A percentile compares a stretch with the other conserved stretches of the same genome.
phyloP scores from a whole-genome alignment of 2,797 vertebrate genomes.

The Cichlasoma orientale region DNA sequence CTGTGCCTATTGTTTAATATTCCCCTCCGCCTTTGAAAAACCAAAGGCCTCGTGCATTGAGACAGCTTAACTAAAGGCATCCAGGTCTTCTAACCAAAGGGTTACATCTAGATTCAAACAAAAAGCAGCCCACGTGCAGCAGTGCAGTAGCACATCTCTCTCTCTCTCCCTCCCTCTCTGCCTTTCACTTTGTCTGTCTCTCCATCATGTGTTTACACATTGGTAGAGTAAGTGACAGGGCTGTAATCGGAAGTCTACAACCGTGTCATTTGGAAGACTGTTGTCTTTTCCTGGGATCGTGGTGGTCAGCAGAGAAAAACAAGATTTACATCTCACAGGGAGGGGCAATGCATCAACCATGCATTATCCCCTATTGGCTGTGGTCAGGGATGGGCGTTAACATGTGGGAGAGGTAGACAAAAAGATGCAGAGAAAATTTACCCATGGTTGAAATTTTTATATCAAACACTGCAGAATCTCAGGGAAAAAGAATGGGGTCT shows the following conservation, averaged over 20 bases:
- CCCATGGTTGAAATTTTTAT: constrained; percentile 32
- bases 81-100: constrained; percentile 44
- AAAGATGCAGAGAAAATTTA: constrained; percentile 30
- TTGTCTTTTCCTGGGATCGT: constrained; percentile 77
- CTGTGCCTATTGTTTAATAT: constrained; percentile 25
- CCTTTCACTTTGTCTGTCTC: constrained; percentile 37
- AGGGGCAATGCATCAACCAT: constrained; percentile 68
- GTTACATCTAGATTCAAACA: constrained; percentile 58
- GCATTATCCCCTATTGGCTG: constrained; percentile 75
- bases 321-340: constrained; percentile 76
- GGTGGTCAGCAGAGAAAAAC: constrained; percentile 78
- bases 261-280: constrained; percentile 80
- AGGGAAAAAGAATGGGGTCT: background rate
- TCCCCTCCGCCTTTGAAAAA: constrained; percentile 1
- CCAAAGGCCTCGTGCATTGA: constrained; percentile 26
- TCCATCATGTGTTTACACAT: constrained; percentile 68
- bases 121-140: constrained; percentile 55
- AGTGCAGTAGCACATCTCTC: constrained; percentile 40
- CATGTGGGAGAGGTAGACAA: constrained; percentile 54
- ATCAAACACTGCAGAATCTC: constrained; percentile 37
- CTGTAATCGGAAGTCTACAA: constrained; percentile 84
- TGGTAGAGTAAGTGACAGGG: constrained; percentile 75
- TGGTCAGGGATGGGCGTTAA: constrained; percentile 70
- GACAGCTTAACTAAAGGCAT: constrained; percentile 54
- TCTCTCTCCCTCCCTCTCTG: constrained; percentile 26